Evolutionary conservation across 2,888 invertebrate species (phyloP).

Genomic region (Pyrrhosoma nymphula): DNA sequence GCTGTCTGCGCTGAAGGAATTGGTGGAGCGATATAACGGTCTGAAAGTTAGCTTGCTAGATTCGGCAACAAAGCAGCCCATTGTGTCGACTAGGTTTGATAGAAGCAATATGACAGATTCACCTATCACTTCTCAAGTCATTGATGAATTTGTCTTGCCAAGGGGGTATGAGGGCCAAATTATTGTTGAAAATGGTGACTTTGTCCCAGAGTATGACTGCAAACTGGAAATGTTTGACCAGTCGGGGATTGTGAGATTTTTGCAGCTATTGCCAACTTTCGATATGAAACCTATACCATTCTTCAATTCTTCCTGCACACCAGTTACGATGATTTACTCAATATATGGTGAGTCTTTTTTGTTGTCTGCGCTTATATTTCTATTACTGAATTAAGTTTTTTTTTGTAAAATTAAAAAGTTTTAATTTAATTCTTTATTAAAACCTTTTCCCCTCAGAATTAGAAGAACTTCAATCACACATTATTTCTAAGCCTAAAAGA

Average conservation of each 20-base stretch:
- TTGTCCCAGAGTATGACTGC: conserved; percentile 51
- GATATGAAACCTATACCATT: conserved; percentile 69
- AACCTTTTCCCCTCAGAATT: conserved; percentile 68
- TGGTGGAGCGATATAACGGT: conserved; percentile 47
- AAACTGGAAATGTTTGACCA: conserved; percentile 68
- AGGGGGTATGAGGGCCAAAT: conserved; percentile 71
- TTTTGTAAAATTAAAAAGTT: too few species aligned
- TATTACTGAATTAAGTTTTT: too few species aligned
- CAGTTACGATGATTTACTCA: conserved; percentile 69
- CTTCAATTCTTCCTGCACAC: conserved; percentile 68
- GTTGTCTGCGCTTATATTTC: not conserved
- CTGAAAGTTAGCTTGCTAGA: conserved; percentile 70
- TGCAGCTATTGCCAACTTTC: conserved; percentile 63
- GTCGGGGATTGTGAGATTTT: conserved; percentile 69
- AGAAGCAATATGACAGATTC: conserved; percentile 49
- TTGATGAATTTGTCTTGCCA: conserved; percentile 70
- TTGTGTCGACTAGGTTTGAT: conserved; percentile 69
- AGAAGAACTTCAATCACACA: conserved; percentile 68
- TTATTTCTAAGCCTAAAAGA: conserved; percentile 69
- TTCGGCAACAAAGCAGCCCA: conserved; percentile 68
- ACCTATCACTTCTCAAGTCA: conserved; percentile 63
- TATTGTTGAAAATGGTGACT: conserved; percentile 67
- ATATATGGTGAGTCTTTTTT: conserved; percentile 69
- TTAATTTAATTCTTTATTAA: not conserved
- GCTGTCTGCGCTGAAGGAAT: conserved; percentile 58